Conservation (phyloP, 2,888 invertebrate species). For the Aporophyla lueneburgensis region DNA sequence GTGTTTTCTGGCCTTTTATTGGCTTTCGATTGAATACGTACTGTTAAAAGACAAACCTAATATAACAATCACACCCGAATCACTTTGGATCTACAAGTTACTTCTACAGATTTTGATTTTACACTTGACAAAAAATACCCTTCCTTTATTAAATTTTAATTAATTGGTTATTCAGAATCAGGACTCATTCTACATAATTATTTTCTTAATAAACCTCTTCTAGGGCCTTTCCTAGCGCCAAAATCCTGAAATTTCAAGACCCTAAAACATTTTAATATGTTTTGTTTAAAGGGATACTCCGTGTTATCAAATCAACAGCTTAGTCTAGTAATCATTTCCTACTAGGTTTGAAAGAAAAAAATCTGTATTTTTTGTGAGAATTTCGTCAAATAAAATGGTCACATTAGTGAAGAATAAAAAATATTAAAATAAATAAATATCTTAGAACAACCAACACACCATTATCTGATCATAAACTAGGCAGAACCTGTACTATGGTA, state of each 20-base stretch:
- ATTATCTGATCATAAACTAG: no score
- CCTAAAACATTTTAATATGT: neutral
- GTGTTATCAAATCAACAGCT: neutral
- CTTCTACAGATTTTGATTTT: neutral
- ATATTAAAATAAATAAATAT: no score
- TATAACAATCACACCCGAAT: neutral
- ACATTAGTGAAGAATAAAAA: no score
- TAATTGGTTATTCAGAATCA: neutral
- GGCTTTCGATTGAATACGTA: no score
- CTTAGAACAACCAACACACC: no score
- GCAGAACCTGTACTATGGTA: no score
- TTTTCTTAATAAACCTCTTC: neutral
- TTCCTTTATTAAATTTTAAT: neutral
- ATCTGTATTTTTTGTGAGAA: no score
- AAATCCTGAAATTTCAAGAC: neutral
- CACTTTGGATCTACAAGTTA: neutral
- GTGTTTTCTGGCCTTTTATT: neutral
- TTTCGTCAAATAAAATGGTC: no score
- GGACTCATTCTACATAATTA: neutral
- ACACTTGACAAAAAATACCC: neutral
- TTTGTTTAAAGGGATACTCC: neutral
- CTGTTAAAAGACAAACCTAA: neutral
- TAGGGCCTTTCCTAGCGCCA: neutral
- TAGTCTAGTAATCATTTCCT: neutral
- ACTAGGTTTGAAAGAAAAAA: neutral